Base-by-base conservation (phyloP, 1,140 invertebrate species). In the Drosophila nigromelanica region DNA sequence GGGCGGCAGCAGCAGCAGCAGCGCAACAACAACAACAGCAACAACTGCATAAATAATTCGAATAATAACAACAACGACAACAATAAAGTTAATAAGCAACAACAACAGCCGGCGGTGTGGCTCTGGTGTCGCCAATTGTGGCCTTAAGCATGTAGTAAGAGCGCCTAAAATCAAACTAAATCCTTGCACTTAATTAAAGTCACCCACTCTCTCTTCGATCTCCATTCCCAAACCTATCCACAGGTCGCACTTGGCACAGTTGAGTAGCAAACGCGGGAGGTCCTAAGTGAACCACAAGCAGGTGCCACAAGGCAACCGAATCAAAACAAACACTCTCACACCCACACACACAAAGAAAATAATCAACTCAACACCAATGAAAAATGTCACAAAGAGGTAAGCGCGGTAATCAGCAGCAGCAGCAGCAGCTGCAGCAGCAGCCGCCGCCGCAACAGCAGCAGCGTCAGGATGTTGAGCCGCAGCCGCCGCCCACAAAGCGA, bases 371-470 rank as follows among this genome's bases (percentile, higher is more conserved):
- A 85, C 80, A 86, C 85, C 87, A 90, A 91, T 90, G 82, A 91
- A 90, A 90, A 82, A 92, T 92, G 91, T 92, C 91, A 91, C 91
- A 92, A 91, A 91, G 91, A 90, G 91, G 89, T 90, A 92, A 92
- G 76, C 89, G 91, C 80, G 91, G 90, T 78, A 89, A 78, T 79
- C 89, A 90, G 71, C 79, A 89, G 69, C 83, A 90, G 56, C 82
- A 89, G 80, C 85, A 74, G 76, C 83, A 42, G 43, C 71, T 80
- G 55, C 81, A 90, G 79, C 86, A 76, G 77, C 85, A 37, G 51
- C 76, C 47, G 73, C 74, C 83, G 68, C 83, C 72, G 80, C 82
- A 81, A 69, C 87, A 90, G 81, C 87, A 89, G 55, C 89, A 87
- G 78, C 79, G 91, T 33, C 90, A 91, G 47, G 91, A 92, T 68